phyloP scores from a whole-genome alignment of 2,113 vertebrate species.

The Ovis canadensis region DNA sequence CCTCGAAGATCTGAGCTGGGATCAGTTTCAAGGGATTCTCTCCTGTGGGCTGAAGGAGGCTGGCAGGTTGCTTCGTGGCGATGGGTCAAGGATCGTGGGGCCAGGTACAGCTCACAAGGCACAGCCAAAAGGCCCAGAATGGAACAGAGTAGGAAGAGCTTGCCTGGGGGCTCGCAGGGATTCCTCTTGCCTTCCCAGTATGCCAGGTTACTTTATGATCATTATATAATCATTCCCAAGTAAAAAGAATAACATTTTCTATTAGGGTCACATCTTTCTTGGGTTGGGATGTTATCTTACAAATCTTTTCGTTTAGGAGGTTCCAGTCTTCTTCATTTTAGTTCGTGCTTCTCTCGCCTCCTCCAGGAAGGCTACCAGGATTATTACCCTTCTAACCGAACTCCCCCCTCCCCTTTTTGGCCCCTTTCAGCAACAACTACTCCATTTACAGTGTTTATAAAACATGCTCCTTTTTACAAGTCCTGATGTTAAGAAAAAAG shows the following conservation, averaged over 20 bases:
- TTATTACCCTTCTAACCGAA: conserved; percentile 3
- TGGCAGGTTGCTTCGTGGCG: not conserved
- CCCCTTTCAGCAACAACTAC: conserved; percentile 7
- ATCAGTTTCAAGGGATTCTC: not conserved
- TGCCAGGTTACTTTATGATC: conserved; percentile 40
- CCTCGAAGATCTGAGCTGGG: not conserved
- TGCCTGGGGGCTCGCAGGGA: not conserved
- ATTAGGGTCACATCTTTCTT: conserved; percentile 19
- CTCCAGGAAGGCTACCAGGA: conserved; percentile 38
- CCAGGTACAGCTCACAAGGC: conserved; percentile 15
- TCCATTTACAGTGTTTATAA: conserved; percentile 34
- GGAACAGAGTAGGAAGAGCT: not conserved
- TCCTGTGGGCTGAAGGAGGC: not conserved
- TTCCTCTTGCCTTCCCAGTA: not conserved
- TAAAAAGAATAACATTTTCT: conserved; percentile 32
- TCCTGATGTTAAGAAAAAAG: not conserved
- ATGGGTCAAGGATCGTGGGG: not conserved
- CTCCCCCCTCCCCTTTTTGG: not conserved
- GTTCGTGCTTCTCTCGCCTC: not conserved
- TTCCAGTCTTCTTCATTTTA: not conserved
- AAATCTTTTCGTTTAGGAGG: not conserved
- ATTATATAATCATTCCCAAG: conserved; percentile 38
- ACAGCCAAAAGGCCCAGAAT: not conserved
- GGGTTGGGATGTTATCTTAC: not conserved
- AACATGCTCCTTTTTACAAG: not conserved